Evolutionary conservation across 2,888 invertebrate genomes (phyloP).

Genomic region (Barypeithes pellucidus): DNA sequence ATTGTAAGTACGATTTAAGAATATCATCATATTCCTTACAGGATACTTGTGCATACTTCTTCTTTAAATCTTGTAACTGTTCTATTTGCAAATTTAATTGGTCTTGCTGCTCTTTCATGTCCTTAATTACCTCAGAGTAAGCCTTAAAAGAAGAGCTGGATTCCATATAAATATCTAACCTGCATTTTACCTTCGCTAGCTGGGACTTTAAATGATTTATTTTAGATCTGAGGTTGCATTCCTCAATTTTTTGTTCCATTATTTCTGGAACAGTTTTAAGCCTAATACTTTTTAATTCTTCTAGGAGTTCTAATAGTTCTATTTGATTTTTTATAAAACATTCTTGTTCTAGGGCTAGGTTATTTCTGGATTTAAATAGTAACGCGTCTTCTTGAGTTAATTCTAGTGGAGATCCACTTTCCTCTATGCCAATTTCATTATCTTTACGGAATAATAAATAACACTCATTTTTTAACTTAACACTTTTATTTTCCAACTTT

Average conservation of each 20-base stretch:
- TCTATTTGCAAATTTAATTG: constrained; percentile 66
- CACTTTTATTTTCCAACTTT: constrained; percentile 62
- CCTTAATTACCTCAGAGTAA: constrained; percentile 66
- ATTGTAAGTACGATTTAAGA: constrained; percentile 67
- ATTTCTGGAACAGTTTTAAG: constrained; percentile 62
- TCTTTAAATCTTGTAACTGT: constrained; percentile 65
- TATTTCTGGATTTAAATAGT: constrained; percentile 63
- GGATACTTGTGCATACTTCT: constrained; percentile 67
- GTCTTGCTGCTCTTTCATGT: constrained; percentile 67
- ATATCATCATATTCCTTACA: constrained; percentile 70
- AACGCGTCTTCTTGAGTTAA: constrained; percentile 50
- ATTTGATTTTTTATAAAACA: constrained; percentile 66
- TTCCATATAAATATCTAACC: constrained; percentile 69
- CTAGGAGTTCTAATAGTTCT: constrained; percentile 63
- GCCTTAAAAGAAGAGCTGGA: constrained; percentile 68
- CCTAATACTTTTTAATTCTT: constrained; percentile 66
- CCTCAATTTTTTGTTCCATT: constrained; percentile 64
- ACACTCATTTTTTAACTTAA: constrained; percentile 59
- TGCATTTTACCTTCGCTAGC: constrained; percentile 60
- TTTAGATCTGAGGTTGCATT: constrained; percentile 65
- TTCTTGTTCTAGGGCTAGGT: constrained; percentile 65
- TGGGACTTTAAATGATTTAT: constrained; percentile 66
- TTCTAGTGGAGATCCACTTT: constrained; percentile 45
- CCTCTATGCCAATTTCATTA: constrained; percentile 51
- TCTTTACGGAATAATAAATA: constrained; percentile 51